Base-by-base conservation (phyloP, 1,140 invertebrate genomes). In the Stratiolaelaps scimitus region DNA sequence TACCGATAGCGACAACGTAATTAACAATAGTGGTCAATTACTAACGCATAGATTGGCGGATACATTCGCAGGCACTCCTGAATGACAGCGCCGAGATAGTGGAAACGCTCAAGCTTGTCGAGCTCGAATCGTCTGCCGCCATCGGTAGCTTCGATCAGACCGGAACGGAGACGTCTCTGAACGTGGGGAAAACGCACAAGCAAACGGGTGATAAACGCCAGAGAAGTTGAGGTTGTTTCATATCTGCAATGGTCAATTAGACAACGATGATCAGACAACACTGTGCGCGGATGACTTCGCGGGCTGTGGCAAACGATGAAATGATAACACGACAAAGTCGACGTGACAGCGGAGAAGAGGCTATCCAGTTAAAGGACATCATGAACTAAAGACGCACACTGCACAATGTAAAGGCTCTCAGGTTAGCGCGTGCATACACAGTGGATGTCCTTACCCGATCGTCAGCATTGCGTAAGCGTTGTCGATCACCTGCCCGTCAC, bases 181-280 rank as follows among this genome's bases (percentile, higher is more conserved):
- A 60, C 53, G 17, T 60, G 26, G 53, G 53, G 53, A 10, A 60
- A 60, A 17, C 53, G 53, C 15, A 60, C 26, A 26, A 60, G 53
- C 53, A 60, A 20, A 15, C 34, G 26, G 15, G 53, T 60, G 53
- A 60, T 60, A 26, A 60, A 60, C 2, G 53, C 53, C n/a, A 60
- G 2, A 2, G 53, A 26, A 1, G 53, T 17, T 20, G 53, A 60
- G 26, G 53, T 60, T 23, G 53, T 26, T 23, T 60, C 53, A 34
- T 60, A 60, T 15, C 53, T 60, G 53, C 13, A 60, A 26, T 17
- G n/a, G n/a, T n/a, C n/a, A n/a, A n/a, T n/a, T n/a, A n/a, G n/a
- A n/a, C n/a, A n/a, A n/a, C n/a, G n/a, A n/a, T n/a, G n/a, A n/a
- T n/a, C n/a, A n/a, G n/a, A n/a, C n/a, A n/a, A n/a, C n/a, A n/a